Evolutionary conservation across 2,888 invertebrate species (phyloP).

Genomic region (Melieria crassipennis): DNA sequence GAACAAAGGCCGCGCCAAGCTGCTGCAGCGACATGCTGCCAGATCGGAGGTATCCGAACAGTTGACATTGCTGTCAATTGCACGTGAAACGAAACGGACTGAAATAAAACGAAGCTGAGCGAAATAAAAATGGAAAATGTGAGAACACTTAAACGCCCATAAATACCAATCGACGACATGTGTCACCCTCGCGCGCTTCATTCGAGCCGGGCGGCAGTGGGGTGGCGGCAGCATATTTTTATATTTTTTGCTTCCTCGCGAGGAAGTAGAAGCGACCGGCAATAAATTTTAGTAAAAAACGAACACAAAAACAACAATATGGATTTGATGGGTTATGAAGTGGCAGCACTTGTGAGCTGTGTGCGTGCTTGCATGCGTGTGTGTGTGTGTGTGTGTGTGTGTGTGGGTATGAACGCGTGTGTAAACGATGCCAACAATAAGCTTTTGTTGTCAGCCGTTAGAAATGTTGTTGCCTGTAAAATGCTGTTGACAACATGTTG

Average conservation of each 20-base stretch:
- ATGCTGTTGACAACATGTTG: too few relatives aligned
- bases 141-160: conserved; percentile 53
- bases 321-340: conserved; percentile 35
- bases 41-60: conserved; percentile 2
- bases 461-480: too few relatives aligned
- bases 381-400: not conserved
- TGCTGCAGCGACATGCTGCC: conserved; percentile 7
- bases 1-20: conserved; percentile 32
- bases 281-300: conserved; percentile 22
- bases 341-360: conserved; percentile 31
- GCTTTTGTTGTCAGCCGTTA: too few relatives aligned
- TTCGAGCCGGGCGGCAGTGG: too few relatives aligned
- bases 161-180: conserved; percentile 66
- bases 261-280: not conserved
- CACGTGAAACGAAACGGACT: conserved; percentile 33
- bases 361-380: not conserved
- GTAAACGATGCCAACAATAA: not conserved
- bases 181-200: conserved; percentile 49
- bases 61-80: conserved; percentile 47
- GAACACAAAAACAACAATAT: conserved; percentile 31
- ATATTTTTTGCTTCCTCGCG: too few relatives aligned
- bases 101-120: too few relatives aligned
- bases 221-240: too few relatives aligned
- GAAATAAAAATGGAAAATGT: not conserved
- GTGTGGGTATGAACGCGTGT: not conserved